Conservation (phyloP, 64 coral and sea anemone genomes). For the Montipora sp. region DNA sequence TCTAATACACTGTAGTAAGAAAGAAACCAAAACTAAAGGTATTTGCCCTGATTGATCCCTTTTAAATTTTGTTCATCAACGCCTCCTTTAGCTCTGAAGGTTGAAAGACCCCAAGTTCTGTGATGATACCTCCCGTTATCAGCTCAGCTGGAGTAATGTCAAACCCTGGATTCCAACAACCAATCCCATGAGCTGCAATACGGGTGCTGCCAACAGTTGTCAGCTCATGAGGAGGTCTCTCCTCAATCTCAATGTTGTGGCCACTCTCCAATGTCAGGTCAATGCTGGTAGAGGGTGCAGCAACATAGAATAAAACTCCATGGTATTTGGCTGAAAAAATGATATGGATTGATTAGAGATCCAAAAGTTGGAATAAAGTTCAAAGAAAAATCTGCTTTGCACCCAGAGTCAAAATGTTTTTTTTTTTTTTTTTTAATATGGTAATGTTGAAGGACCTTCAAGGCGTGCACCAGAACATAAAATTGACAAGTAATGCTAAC, state of each 20-base stretch:
- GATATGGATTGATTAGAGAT: not conserved
- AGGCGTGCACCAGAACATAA: no score
- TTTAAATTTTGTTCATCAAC: not conserved
- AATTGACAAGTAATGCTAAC: no score
- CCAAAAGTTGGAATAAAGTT: no score
- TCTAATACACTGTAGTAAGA: no score
- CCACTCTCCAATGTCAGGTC: conserved; percentile 80
- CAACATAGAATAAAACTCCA: conserved; percentile 90
- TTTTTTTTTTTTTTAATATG: no score
- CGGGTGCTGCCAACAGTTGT: conserved; percentile 55
- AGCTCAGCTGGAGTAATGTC: conserved; percentile 90
- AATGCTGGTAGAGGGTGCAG: conserved; percentile 85
- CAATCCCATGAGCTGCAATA: conserved; percentile 83
- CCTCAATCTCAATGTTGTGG: conserved; percentile 82
- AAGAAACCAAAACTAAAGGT: no score
- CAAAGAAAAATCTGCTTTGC: no score
- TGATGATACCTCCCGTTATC: conserved; percentile 97
- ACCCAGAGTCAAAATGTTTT: no score
- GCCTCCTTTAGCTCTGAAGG: conserved; percentile 73
- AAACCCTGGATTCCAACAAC: conserved; percentile 98
- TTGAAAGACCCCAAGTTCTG: conserved; percentile 90
- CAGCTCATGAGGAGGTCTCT: conserved; percentile 79
- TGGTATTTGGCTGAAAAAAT: conserved; percentile 83
- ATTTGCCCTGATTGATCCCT: no score
- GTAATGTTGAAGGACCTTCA: no score